phyloP scores from a whole-genome alignment of 2,797 vertebrate genomes.

The Sebastes steindachneri region DNA sequence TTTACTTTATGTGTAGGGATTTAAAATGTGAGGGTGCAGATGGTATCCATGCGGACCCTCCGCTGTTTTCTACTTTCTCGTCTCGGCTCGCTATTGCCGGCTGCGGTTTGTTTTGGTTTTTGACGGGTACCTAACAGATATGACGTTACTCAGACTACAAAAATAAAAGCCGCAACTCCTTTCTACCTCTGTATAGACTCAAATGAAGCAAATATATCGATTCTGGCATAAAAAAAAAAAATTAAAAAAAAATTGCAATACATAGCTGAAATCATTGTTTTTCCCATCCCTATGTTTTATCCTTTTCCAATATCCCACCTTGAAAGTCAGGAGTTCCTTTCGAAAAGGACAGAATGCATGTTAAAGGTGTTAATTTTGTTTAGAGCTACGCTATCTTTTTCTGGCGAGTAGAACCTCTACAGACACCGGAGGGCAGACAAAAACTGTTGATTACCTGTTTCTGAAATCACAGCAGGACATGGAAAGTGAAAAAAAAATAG shows the following conservation, averaged over 20 bases:
- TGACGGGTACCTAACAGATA: too few species aligned
- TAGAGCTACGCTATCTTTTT: neutral
- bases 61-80: too few species aligned
- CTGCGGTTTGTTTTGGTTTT: too few species aligned
- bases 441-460: neutral
- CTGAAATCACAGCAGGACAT: slow-evolving; percentile 2
- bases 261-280: too few species aligned
- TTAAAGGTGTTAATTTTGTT: neutral
- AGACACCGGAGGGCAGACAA: neutral
- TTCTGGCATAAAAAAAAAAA: neutral
- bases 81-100: too few species aligned
- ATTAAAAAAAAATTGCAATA: too few species aligned
- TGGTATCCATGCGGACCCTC: rapidly evolving
- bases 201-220: too few species aligned
- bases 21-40: too few species aligned
- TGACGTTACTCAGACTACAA: too few species aligned
- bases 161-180: too few species aligned
- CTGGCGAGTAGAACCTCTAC: neutral
- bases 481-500: neutral
- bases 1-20: too few species aligned
- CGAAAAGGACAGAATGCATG: neutral
- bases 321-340: neutral
- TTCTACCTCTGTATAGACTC: too few species aligned
- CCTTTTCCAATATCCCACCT: slow-evolving; percentile 14
- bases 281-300: neutral